Percentiles rank a stretch among this genome's conserved stretches.
phyloP scores from a whole-genome alignment of 2,797 vertebrate genomes.

The Tachyglossus aculeatus region DNA sequence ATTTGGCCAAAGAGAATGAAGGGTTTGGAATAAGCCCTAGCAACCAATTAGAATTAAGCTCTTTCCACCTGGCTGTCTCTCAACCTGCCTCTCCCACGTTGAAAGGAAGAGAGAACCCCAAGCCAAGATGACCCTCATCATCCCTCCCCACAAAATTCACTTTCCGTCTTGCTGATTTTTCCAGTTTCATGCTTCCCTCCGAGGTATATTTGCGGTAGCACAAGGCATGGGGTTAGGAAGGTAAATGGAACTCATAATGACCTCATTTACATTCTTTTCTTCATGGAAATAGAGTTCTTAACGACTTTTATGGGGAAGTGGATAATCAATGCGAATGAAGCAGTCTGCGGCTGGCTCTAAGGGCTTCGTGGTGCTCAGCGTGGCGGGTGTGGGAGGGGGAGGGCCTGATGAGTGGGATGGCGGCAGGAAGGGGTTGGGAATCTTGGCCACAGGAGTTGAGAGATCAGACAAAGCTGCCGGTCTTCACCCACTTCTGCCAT shows the following conservation, averaged over 20 bases:
- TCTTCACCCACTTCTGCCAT: too few relatives aligned
- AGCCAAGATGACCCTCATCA: constrained; percentile 19
- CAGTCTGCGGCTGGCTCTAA: not conserved
- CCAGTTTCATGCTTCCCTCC: constrained; percentile 39
- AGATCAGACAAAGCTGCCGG: too few relatives aligned
- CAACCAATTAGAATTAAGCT: not conserved
- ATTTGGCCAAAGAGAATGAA: constrained; percentile 42
- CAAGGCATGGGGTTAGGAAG: constrained; percentile 49
- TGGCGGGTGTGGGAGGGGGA: too few relatives aligned
- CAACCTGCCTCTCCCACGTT: constrained; percentile 10
- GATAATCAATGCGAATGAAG: constrained; percentile 36
- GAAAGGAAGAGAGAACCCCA: constrained; percentile 3
- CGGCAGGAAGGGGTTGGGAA: too few relatives aligned
- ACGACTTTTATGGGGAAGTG: constrained; percentile 47
- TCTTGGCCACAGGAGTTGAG: too few relatives aligned
- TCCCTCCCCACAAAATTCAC: not conserved
- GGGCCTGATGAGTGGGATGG: too few relatives aligned
- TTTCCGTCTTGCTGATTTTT: constrained; percentile 23
- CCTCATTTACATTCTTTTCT: constrained; percentile 58
- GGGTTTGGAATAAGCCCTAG: constrained; percentile 12
- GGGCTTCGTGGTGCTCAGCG: too few relatives aligned
- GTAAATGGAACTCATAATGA: constrained; percentile 57
- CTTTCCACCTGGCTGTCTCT: constrained; percentile 2
- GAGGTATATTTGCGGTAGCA: constrained; percentile 32
- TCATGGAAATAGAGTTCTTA: constrained; percentile 59